phyloP scores from a whole-genome alignment of 2,888 invertebrate genomes.

The Erannis defoliaria region DNA sequence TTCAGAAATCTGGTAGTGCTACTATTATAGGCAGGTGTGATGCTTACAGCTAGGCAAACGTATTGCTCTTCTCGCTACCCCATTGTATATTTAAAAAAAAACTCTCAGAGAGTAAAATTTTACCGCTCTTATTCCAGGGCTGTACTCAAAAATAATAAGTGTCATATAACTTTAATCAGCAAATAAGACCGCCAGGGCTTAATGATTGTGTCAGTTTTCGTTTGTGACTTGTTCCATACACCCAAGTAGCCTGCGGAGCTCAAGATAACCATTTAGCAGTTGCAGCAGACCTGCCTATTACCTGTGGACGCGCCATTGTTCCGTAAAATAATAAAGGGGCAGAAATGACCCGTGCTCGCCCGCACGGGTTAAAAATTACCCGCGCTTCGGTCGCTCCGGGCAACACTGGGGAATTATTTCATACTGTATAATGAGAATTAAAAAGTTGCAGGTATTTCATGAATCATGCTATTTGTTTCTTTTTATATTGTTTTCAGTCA shows the following conservation, averaged over 20 bases:
- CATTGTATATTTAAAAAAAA: too few relatives aligned
- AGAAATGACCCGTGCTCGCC: conserved; percentile 58
- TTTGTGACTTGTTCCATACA: conserved; percentile 51
- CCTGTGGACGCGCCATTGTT: conserved; percentile 73
- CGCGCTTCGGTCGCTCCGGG: conserved; percentile 14
- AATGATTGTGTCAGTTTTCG: too few relatives aligned
- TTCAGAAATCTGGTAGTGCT: too few relatives aligned
- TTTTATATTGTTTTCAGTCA: not conserved
- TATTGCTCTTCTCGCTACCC: too few relatives aligned
- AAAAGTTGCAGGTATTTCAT: conserved; percentile 22
- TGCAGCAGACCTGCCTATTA: conserved; percentile 79
- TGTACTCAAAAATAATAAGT: too few relatives aligned
- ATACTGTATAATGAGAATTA: conserved; percentile 12
- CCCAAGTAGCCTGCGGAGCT: conserved; percentile 66
- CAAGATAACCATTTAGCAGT: conserved; percentile 83
- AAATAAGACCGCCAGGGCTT: too few relatives aligned
- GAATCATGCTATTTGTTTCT: conserved; percentile 15
- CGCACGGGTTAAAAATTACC: conserved; percentile 26
- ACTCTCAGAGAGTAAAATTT: too few relatives aligned
- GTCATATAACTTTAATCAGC: too few relatives aligned
- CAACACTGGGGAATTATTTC: conserved; percentile 9
- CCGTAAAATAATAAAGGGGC: conserved; percentile 75
- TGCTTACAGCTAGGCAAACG: too few relatives aligned
- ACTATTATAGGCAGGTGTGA: too few relatives aligned
- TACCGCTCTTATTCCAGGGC: too few relatives aligned